Percentiles rank a stretch among this genome's conserved stretches.
phyloP scores from a whole-genome alignment of 53 echinoderm and acorn worm genomes.

The Holothuria scabra region DNA sequence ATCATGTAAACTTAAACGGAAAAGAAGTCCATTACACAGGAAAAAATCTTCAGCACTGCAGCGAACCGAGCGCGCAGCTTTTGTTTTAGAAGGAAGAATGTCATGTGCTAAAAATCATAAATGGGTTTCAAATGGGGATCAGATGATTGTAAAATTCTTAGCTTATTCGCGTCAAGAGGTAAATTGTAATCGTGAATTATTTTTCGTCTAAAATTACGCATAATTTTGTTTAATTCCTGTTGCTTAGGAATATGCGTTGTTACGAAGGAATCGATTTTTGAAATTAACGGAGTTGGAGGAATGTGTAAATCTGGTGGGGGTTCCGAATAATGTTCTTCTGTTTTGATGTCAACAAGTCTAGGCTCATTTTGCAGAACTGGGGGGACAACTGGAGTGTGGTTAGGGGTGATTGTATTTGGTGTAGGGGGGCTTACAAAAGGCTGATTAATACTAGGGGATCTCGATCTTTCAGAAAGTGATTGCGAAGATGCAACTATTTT shows the following conservation, averaged over 20 bases:
- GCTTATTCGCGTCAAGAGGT: constrained; percentile 13
- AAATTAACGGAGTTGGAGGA: background rate
- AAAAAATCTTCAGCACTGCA: constrained; percentile 19
- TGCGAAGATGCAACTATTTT: too few species aligned
- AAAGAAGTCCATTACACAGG: constrained; percentile 23
- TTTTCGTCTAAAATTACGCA: background rate
- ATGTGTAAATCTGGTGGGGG: too few species aligned
- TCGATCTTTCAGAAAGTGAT: too few species aligned
- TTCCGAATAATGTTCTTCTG: background rate
- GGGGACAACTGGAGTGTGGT: too few species aligned
- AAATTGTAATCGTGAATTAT: constrained; percentile 26
- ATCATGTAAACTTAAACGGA: constrained; percentile 6
- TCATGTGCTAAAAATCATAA: constrained; percentile 44
- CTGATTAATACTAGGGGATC: too few species aligned
- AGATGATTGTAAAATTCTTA: constrained; percentile 24
- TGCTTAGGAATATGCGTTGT: too few species aligned
- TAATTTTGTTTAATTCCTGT: background rate
- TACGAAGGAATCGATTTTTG: background rate
- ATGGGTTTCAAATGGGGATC: constrained; percentile 19
- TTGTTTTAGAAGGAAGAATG: constrained; percentile 28
- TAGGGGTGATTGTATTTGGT: background rate
- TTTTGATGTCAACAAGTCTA: too few species aligned
- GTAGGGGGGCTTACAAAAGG: too few species aligned
- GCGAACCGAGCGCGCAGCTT: constrained; percentile 23
- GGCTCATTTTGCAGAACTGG: too few species aligned